Evolutionary conservation across 2,888 invertebrate genomes (phyloP), one percentile per base, ranked within the genome.

Genomic region (Eilema griseolum): DNA sequence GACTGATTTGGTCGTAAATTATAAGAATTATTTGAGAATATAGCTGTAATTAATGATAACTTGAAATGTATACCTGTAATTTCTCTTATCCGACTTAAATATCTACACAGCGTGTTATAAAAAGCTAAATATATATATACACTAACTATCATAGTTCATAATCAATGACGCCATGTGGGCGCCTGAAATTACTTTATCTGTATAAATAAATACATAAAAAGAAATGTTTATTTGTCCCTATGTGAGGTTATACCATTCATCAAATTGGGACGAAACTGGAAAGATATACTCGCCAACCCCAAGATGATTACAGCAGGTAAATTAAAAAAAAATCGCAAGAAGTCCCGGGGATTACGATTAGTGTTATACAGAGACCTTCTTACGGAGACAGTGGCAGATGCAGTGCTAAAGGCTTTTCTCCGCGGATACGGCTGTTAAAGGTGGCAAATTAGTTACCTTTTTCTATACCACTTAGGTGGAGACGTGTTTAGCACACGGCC

Each of bases 1-100:
- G 52, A 52, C 52, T 52, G 52, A 52, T 52, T 52, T 52, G 52
- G 52, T 52, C 52, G 10, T 52, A 52, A 52, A 52, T 52, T n/a
- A 52, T 52, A 10, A 52, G 8, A 3, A 52, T 52, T 52, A 52
- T 52, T n/a, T n/a, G 20, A 52, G n/a, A 8, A 52, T 52, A n/a
- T 52, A 52, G 52, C n/a, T 52, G 2, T 52, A 52, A 52, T 52
- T 52, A 52, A 52, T n/a, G n/a, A 52, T 52, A n/a, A 52, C 52
- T 52, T 46, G 46, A 52, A 52, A 52, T 52, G n/a, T n/a, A 52
- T 46, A 52, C 52, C 20, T n/a, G 52, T 52, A 8, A n/a, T 20
- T n/a, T n/a, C n/a, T 52, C 52, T 52, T n/a, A 52, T 52, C n/a
- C n/a, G n/a, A 52, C 52, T 52, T 46, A 41, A 37, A 41, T 41